phyloP scores from a whole-genome alignment of 2,888 invertebrate species.

The Halocaridina rubra region DNA sequence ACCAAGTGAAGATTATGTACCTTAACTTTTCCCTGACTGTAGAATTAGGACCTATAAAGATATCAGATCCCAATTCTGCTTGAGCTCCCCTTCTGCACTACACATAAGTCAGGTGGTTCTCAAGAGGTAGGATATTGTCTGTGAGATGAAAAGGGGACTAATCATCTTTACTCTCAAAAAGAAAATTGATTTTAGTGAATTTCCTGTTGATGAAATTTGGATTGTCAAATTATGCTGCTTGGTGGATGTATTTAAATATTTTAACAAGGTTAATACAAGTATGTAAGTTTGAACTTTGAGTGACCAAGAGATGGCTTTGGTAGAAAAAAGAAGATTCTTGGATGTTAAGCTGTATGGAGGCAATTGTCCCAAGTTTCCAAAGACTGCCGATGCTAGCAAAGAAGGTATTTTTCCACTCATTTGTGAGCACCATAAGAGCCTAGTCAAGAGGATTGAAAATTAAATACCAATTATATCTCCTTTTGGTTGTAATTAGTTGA shows the following conservation, averaged over 20 bases:
- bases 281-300: neutral
- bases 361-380: neutral
- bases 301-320: neutral
- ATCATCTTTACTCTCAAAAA: neutral
- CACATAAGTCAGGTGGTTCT: slow-evolving; percentile 1
- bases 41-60: no score
- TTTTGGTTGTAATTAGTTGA: neutral
- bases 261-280: neutral
- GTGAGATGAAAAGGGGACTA: neutral
- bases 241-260: neutral
- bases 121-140: neutral
- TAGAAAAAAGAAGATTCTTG: neutral
- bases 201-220: neutral
- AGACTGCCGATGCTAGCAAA: neutral
- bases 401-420: neutral
- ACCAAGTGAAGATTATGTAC: no score
- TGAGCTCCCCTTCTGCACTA: neutral
- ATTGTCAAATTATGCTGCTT: neutral
- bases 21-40: no score
- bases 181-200: neutral
- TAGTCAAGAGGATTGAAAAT: neutral
- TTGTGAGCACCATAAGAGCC: neutral
- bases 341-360: neutral
- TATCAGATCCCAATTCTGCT: no score
- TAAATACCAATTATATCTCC: neutral